Base-by-base conservation (phyloP, 92 coral and sea anemone genomes). In the Zoanthus sociatus region DNA sequence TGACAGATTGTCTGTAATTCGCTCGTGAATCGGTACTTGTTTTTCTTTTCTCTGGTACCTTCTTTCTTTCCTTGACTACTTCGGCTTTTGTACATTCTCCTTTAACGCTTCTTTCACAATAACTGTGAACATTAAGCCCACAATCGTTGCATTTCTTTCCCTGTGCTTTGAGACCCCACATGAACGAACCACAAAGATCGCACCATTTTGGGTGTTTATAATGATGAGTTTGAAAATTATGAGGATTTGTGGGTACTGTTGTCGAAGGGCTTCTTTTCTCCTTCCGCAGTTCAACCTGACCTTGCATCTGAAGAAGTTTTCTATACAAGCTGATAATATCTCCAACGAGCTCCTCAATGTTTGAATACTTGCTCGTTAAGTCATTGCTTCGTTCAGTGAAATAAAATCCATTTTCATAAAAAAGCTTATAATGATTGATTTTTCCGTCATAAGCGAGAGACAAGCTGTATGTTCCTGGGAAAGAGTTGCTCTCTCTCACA, bases 121-220 rank as follows among this genome's bases (percentile, higher is more conserved):
- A 87, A 78, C 90, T 90, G 75, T 97, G 99, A 9, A 97, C 98
- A 66, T 97, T 96, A 69, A 95, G 86, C 0, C 94, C 98, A 89
- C 99, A 97, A 20, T 89, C 95, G 46, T 87, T 95, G 67, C 99
- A 97, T 67, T 89, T 92, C 95, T 93, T 93, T 1, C 99, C 99
- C 69, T 97, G 99, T 32, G 87, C 94, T 90, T 93, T 95, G 16
- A 97, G 66, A 55, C 99, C 99, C 99, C 99, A 97, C 96, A 97
- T 95, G 76, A 97, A 97, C 47, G 76, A 68, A 5, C 96, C 93
- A 89, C 99, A 97, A 70, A 95, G 90, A 20, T 93, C 95, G 87
- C 99, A 97, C 99, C 99, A 97, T 79, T 97, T 97, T 14, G 98
- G 98, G 82, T 97, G 95, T 77, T 93, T 97, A 79, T 97, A 97